Percentiles rank a stretch among this genome's conserved stretches.
Conservation (phyloP, 2,888 invertebrate species). For the Drosophila gaucha region DNA sequence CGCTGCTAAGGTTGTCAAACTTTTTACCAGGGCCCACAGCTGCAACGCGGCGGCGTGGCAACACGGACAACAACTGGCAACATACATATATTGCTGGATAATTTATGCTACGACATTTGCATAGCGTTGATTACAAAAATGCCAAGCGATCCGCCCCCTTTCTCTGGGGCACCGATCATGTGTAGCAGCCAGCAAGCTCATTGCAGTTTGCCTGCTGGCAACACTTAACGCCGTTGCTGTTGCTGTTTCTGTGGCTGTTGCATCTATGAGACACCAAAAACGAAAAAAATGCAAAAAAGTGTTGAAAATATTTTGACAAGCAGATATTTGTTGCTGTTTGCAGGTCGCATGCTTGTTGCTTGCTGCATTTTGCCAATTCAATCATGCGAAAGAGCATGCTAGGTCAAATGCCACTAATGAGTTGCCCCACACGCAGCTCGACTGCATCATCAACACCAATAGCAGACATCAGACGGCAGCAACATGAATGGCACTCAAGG, state of each 20-base stretch:
- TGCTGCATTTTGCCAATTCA: slow-evolving; percentile 65
- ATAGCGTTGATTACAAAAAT: slow-evolving; percentile 79
- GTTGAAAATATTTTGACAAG: slow-evolving; percentile 72
- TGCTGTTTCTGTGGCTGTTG: slow-evolving; percentile 5
- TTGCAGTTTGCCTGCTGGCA: slow-evolving; percentile 55
- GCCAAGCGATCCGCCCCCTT: slow-evolving; percentile 59
- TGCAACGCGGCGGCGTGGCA: slow-evolving; percentile 14
- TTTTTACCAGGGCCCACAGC: slow-evolving; percentile 23
- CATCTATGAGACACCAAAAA: slow-evolving; percentile 25
- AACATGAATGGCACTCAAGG: slow-evolving; percentile 64
- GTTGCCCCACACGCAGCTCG: slow-evolving; percentile 76
- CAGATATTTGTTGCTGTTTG: slow-evolving; percentile 49
- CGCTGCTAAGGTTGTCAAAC: slow-evolving; percentile 62
- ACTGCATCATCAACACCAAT: neutral
- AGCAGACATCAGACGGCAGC: slow-evolving; percentile 13
- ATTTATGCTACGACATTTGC: slow-evolving; percentile 82
- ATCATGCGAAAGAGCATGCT: slow-evolving; percentile 71
- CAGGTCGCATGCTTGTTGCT: slow-evolving; percentile 17
- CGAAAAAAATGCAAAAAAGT: slow-evolving; percentile 12
- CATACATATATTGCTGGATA: slow-evolving; percentile 65
- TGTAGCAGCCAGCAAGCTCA: slow-evolving; percentile 37
- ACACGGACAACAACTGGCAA: slow-evolving; percentile 44
- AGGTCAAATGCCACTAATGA: slow-evolving; percentile 82
- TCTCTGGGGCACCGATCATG: slow-evolving; percentile 38
- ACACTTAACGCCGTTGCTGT: slow-evolving; percentile 41